Evolutionary conservation across 2,888 invertebrate genomes (phyloP).

Genomic region (Mantis religiosa): DNA sequence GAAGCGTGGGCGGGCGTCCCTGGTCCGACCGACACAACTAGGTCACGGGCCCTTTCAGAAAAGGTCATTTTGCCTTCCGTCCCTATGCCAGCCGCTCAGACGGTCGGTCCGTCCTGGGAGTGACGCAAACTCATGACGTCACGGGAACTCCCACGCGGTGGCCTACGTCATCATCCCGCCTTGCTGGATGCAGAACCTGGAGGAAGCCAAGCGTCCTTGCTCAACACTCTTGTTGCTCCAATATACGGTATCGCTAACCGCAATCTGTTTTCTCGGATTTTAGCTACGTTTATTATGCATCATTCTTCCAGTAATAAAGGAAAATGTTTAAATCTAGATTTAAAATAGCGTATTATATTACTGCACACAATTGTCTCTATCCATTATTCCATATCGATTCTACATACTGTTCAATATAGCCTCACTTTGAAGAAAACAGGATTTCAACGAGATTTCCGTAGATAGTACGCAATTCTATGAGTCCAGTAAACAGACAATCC

Average conservation of each 20-base stretch:
- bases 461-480: no score
- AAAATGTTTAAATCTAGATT: no score
- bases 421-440: no score
- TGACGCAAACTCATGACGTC: constrained; percentile 1
- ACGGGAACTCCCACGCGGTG: not conserved
- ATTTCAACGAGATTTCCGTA: no score
- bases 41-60: not conserved
- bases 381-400: no score
- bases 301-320: no score
- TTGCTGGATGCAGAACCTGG: not conserved
- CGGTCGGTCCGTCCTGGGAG: not conserved
- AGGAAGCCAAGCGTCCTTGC: not conserved
- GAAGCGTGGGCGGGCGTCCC: not conserved
- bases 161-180: not conserved
- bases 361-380: no score
- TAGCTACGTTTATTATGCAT: not conserved
- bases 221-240: not conserved
- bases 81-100: not conserved
- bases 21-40: not conserved
- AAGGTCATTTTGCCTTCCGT: not conserved
- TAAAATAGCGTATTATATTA: no score
- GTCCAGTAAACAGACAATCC: no score
- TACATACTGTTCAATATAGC: no score
- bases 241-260: not conserved
- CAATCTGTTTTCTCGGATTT: not conserved